phyloP scores from a whole-genome alignment of 2,113 vertebrate genomes.

The Candoia aspera region DNA sequence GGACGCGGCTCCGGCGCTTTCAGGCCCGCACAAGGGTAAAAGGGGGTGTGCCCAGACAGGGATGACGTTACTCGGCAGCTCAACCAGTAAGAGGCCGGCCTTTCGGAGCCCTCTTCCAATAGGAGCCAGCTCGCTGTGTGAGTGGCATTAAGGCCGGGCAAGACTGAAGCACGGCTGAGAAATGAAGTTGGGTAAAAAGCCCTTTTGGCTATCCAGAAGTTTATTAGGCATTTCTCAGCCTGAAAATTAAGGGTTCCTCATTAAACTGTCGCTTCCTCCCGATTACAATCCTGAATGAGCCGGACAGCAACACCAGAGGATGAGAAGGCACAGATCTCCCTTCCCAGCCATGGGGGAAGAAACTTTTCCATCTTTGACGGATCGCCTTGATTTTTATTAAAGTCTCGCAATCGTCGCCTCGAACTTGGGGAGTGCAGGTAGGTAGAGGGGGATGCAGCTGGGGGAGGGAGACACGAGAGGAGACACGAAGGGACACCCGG shows the following conservation, averaged over 20 bases:
- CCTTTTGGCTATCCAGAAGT: slow-evolving; percentile 70
- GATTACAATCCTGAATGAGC: slow-evolving; percentile 47
- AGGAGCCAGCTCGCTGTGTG: slow-evolving; percentile 46
- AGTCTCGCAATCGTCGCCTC: slow-evolving; percentile 34
- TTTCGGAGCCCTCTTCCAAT: slow-evolving; percentile 59
- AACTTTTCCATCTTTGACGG: slow-evolving; percentile 40
- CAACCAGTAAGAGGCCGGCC: slow-evolving; percentile 56
- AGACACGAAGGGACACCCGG: not conserved
- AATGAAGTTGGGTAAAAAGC: slow-evolving; percentile 75
- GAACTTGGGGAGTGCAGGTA: slow-evolving; percentile 66
- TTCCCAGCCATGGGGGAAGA: slow-evolving; percentile 29
- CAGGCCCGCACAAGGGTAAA: not conserved
- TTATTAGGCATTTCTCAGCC: slow-evolving; percentile 68
- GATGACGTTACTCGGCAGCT: slow-evolving; percentile 21
- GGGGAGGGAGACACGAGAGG: not conserved
- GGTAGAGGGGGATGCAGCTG: slow-evolving; percentile 46
- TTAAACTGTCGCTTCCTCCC: slow-evolving; percentile 52
- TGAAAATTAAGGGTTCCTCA: slow-evolving; percentile 65
- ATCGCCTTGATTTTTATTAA: slow-evolving; percentile 55
- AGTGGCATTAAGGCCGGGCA: slow-evolving; percentile 65
- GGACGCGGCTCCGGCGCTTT: slow-evolving; percentile 22
- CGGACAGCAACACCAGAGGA: slow-evolving; percentile 39
- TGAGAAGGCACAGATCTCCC: slow-evolving; percentile 37
- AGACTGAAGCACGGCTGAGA: slow-evolving; percentile 43
- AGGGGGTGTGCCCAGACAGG: not conserved